phyloP scores from a whole-genome alignment of 2,888 invertebrate genomes.

The Platycnemis pennipes region DNA sequence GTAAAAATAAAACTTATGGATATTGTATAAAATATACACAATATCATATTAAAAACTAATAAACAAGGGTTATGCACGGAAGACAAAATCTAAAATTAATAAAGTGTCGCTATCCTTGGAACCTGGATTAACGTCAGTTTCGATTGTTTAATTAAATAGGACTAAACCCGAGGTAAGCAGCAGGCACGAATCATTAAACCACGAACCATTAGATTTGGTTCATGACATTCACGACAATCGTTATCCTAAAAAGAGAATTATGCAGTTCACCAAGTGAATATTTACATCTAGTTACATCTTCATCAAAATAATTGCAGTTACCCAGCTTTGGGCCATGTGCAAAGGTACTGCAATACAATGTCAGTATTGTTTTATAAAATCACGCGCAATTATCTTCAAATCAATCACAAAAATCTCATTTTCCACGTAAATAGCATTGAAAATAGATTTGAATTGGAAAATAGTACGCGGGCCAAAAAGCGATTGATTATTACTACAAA shows the following conservation, averaged over 20 bases:
- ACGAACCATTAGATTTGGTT: no score
- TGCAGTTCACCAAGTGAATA: no score
- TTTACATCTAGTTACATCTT: no score
- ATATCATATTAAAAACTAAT: neutral
- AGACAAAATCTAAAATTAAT: neutral
- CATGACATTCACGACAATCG: no score
- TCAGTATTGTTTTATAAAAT: neutral
- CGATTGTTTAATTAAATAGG: neutral
- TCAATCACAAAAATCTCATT: neutral
- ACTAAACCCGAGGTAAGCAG: neutral
- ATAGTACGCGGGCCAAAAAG: neutral
- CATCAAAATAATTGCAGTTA: no score
- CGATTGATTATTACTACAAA: neutral
- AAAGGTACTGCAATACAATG: neutral
- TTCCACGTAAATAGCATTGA: neutral
- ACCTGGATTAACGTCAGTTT: neutral
- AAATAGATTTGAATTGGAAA: neutral
- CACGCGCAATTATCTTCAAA: neutral
- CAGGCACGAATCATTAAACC: no score
- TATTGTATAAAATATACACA: neutral
- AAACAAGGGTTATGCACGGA: neutral
- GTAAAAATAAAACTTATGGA: neutral
- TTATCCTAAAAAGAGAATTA: no score
- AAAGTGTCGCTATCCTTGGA: neutral
- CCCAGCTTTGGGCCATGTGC: no score